Evolutionary conservation across 2,113 vertebrate species (phyloP), one percentile per base, ranked within the genome.

Genomic region (Amphiprion percula): DNA sequence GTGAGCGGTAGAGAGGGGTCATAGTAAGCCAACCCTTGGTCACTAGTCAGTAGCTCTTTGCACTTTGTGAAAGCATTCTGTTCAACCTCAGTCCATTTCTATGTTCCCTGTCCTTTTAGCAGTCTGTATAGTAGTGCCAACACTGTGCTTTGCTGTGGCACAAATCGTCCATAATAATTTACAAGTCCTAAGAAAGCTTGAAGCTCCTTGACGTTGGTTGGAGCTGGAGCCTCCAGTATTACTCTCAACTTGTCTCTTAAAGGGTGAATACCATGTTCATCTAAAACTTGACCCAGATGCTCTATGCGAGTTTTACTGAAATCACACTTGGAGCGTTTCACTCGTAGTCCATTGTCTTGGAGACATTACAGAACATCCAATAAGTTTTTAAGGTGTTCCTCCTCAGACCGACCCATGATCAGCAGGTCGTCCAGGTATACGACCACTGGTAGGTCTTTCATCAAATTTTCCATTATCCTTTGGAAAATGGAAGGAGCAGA

Each of bases 151-250:
- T 66, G 59, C 26, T 26, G 26, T 26, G 26, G 50, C 8, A 79
- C 26, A 74, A 79, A 83, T 59, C 69, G 53, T 0, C 64, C 63
- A 64, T 68, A 83, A 7, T 69, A 79, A 4, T 83, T 83, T 1
- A 68, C 14, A n/a, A 73, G 68, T 23, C 68, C 62, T 15, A 55
- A 37, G 4, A 72, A 79, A 11, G 61, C 77, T 10, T 73, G 63
- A 0, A 79, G 12, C 41, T 79, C 50, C 6, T 63, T 68, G 0
- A 67, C 55, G 19, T 72, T 55, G 1, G 47, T 55, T 0, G 74
- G 74, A 39, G 60, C 26, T 6, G 56, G 62, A 23, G 74, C 62
- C 4, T 77, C 68, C 17, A 70, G 58, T 41, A 69, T 75, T 5
- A 50, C 64, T 12, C 64, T 81, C 37, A 47, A 55, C 52, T 68